A percentile compares a stretch with the other conserved stretches of the same genome.
These are phyloP conservation scores for Raja brachyura DNA, from an alignment of 2,113 vertebrate species.

Conservation along the genomic window DNA sequence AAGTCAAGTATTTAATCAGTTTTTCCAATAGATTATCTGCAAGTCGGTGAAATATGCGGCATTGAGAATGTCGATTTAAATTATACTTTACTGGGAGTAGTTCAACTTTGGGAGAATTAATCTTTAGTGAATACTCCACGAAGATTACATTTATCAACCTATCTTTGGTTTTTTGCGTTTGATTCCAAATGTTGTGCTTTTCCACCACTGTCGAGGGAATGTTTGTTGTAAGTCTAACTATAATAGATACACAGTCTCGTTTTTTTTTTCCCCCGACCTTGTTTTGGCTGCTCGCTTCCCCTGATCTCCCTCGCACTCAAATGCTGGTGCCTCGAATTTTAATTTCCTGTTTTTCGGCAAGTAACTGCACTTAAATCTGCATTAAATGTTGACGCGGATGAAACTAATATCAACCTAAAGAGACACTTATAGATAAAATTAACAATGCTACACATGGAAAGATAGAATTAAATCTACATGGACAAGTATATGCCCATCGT, in stretches of 20 bases:
- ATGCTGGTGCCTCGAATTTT: background rate
- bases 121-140: background rate
- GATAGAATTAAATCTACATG: too few species aligned
- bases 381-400: too few species aligned
- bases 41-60: background rate
- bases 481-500: background rate
- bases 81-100: too few species aligned
- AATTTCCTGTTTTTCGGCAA: background rate
- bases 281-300: background rate
- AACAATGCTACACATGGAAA: too few species aligned
- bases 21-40: background rate
- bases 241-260: background rate
- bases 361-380: background rate
- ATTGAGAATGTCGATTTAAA: background rate
- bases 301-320: background rate
- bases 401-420: too few species aligned
- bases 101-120: background rate
- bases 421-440: too few species aligned
- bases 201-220: background rate
- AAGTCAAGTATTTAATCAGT: background rate
- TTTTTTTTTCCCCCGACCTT: background rate
- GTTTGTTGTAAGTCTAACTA: background rate
- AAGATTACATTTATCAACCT: background rate
- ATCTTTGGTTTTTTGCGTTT: background rate
- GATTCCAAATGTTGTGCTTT: background rate